Evolutionary conservation across 2,888 invertebrate species (phyloP), one percentile per base, ranked within the genome.

Genomic region (Molorchus minor): DNA sequence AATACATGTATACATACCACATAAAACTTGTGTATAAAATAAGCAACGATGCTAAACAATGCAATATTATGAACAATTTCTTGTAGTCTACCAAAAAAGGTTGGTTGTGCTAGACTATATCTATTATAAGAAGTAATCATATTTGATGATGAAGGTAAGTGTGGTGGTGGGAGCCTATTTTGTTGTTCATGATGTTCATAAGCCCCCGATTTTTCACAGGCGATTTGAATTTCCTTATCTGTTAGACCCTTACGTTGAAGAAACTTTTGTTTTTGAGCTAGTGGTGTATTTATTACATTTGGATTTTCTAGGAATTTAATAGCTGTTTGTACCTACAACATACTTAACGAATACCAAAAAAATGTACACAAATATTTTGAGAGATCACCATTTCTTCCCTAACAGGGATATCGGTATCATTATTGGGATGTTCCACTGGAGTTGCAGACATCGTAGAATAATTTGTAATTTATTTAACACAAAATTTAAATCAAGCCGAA

Each of bases 231-330:
- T 80, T 93, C 93, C 0, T 85, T 82, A 45, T 91, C 88, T 0
- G 90, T 88, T 0, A 93, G 82, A 41, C 93, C 93, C 80, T 93
- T 93, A 73, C 86, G 85, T 66, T 87, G 85, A 1, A 93, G 83
- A 79, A 93, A 94, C 63, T 88, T 85, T 76, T 92, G 90, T 74
- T 92, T 93, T 77, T 93, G 91, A 56, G 87, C 84, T 52, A 91
- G 76, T 0, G 93, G 88, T 71, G 91, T 92, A 67, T 86, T 83
- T 49, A 87, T 85, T 1, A 95, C 93, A 78, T 90, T 92, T n/a
- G 91, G 90, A 82, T 94, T 94, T 78, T 89, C 87, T 49, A 95
- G 82, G 82, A 95, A 95, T 74, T 91, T 92, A 2, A 94, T 87
- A 3, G 94, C 94, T 10, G 94, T 94, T 69, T 87, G 86, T 61